Evolutionary conservation across 1,140 invertebrate species (phyloP).

Genomic region (Ceratitis capitata): DNA sequence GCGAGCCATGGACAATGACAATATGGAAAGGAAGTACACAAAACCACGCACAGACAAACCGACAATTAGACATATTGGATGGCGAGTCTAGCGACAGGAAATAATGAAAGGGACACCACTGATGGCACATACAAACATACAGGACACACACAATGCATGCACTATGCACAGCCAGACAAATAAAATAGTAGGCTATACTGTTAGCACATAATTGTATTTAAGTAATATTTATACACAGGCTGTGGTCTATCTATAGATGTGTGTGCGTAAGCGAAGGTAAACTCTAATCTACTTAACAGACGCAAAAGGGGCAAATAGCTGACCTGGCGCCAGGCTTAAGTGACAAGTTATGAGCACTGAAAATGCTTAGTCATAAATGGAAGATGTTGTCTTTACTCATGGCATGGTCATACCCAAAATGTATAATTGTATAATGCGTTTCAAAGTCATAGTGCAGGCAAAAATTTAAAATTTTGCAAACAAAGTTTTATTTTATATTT

Average conservation of each 20-base stretch:
- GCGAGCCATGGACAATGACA: background rate
- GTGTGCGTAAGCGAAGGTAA: background rate
- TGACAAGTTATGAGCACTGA: background rate
- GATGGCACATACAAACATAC: background rate
- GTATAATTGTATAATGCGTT: too few species aligned
- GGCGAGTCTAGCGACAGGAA: slow-evolving; percentile 43
- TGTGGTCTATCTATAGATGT: background rate
- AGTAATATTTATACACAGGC: background rate
- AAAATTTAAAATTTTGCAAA: too few species aligned
- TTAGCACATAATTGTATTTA: background rate
- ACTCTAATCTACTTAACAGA: background rate
- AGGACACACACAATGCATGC: background rate
- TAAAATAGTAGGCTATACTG: background rate
- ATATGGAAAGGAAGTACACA: background rate
- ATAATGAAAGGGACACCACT: slow-evolving; percentile 32
- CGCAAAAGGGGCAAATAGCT: background rate
- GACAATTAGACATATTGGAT: background rate
- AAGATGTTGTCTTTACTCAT: background rate
- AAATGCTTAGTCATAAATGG: background rate
- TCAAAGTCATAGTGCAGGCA: background rate
- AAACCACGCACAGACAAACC: background rate
- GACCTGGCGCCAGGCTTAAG: background rate
- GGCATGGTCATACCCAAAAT: too few species aligned
- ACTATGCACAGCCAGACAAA: background rate
- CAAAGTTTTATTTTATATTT: too few species aligned